These are phyloP conservation scores for Lithodes maja DNA, from an alignment of 2,888 invertebrate genomes.

Conservation along the genomic window DNA sequence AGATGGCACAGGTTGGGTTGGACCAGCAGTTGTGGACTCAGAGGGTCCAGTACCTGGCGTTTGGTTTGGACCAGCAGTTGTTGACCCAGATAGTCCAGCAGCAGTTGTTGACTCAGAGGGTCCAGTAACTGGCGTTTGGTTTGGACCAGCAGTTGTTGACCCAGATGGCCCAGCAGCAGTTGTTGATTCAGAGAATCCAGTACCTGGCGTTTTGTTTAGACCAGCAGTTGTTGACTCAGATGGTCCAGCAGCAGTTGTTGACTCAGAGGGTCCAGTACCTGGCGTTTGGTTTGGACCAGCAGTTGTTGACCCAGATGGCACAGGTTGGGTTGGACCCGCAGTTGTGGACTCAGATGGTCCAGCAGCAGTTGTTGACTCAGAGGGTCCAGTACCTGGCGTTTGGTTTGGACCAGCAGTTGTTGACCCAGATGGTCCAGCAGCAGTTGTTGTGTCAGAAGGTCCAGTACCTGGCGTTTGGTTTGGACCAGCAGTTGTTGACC, in stretches of 20 bases:
- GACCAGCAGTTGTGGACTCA: background rate
- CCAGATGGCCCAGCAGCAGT: background rate
- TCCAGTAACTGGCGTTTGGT: background rate
- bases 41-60: background rate
- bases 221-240: background rate
- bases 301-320: background rate
- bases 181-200: background rate
- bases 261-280: background rate
- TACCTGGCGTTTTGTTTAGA: background rate
- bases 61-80: background rate
- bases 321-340: background rate
- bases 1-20: too few species aligned
- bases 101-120: background rate
- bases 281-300: background rate
- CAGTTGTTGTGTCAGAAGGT: background rate
- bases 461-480: background rate
- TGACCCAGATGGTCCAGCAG: background rate
- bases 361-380: background rate
- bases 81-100: too few species aligned
- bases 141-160: background rate
- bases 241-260: background rate
- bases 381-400: background rate
- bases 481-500: background rate
- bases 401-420: background rate
- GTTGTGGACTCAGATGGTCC: background rate